phyloP scores from a whole-genome alignment of 1,140 invertebrate genomes.

The Ceratina australensis region DNA sequence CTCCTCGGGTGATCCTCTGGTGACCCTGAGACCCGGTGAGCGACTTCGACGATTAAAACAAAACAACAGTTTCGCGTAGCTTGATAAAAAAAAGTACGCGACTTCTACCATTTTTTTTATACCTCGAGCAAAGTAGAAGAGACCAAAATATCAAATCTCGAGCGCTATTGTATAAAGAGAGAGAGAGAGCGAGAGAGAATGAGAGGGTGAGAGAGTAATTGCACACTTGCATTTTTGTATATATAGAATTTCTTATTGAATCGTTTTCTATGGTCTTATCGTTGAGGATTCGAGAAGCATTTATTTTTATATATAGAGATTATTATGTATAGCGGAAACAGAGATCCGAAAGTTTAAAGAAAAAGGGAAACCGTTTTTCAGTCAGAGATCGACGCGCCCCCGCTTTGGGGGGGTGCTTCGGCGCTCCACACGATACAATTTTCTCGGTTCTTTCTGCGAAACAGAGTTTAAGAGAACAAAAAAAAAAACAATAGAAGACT shows the following conservation, averaged over 20 bases:
- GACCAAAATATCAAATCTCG: background rate
- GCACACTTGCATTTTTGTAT: slow-evolving; percentile 33
- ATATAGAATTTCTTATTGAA: slow-evolving; percentile 55
- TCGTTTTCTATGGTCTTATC: slow-evolving; percentile 70
- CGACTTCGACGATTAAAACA: slow-evolving; percentile 13
- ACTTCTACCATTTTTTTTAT: background rate
- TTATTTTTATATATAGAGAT: slow-evolving; percentile 72
- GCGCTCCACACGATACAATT: background rate
- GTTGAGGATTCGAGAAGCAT: slow-evolving; percentile 69
- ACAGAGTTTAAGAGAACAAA: slow-evolving; percentile 8
- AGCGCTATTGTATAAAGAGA: slow-evolving; percentile 36
- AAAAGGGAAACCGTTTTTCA: slow-evolving; percentile 27
- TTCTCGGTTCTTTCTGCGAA: slow-evolving; percentile 58
- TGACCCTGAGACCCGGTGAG: slow-evolving; percentile 28
- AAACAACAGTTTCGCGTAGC: background rate
- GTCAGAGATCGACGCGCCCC: slow-evolving; percentile 58
- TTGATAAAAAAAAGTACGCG: background rate
- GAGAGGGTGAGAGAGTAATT: slow-evolving; percentile 22
- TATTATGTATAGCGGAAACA: slow-evolving; percentile 33
- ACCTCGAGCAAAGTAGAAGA: slow-evolving; percentile 13
- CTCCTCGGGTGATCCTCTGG: slow-evolving; percentile 16
- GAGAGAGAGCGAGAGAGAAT: background rate
- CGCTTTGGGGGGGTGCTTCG: slow-evolving; percentile 39
- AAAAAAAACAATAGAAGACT: slow-evolving; percentile 59
- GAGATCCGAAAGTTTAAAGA: slow-evolving; percentile 40